Evolutionary conservation across 2,888 invertebrate genomes (phyloP).

Genomic region (Drosophila robusta): DNA sequence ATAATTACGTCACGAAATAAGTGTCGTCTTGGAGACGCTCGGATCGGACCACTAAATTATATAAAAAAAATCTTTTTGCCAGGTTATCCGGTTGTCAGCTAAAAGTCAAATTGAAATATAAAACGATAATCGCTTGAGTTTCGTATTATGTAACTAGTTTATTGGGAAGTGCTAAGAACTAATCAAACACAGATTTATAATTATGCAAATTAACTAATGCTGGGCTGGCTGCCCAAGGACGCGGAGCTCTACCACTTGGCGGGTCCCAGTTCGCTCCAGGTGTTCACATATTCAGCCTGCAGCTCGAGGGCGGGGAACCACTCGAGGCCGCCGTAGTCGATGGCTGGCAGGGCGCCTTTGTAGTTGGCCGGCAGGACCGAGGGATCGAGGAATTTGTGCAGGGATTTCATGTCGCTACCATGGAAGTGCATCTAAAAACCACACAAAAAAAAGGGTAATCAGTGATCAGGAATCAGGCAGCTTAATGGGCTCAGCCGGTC

Average conservation of each 20-base stretch:
- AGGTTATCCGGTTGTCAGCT: too few relatives aligned
- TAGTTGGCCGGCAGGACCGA: constrained; percentile 91
- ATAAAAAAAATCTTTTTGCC: too few relatives aligned
- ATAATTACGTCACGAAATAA: too few relatives aligned
- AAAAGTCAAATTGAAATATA: neutral
- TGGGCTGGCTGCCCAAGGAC: constrained; percentile 32
- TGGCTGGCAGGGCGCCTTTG: constrained; percentile 90
- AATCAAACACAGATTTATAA: constrained; percentile 64
- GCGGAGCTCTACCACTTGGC: constrained; percentile 85
- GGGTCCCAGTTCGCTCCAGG: constrained; percentile 89
- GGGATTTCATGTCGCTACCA: constrained; percentile 91
- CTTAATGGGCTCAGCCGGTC: neutral
- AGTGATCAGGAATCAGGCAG: neutral
- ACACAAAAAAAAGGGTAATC: too few relatives aligned
- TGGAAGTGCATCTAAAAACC: constrained; percentile 91
- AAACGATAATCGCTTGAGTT: neutral
- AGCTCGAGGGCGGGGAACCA: constrained; percentile 91
- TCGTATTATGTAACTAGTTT: constrained; percentile 68
- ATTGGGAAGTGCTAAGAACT: constrained; percentile 71
- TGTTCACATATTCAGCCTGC: constrained; percentile 88
- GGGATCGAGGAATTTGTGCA: constrained; percentile 90
- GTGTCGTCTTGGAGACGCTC: too few relatives aligned
- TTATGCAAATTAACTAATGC: constrained; percentile 61
- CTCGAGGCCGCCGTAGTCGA: constrained; percentile 91
- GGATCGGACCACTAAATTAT: too few relatives aligned